Conservation (phyloP, 1,140 invertebrate species). For the Stratiolaelaps scimitus region DNA sequence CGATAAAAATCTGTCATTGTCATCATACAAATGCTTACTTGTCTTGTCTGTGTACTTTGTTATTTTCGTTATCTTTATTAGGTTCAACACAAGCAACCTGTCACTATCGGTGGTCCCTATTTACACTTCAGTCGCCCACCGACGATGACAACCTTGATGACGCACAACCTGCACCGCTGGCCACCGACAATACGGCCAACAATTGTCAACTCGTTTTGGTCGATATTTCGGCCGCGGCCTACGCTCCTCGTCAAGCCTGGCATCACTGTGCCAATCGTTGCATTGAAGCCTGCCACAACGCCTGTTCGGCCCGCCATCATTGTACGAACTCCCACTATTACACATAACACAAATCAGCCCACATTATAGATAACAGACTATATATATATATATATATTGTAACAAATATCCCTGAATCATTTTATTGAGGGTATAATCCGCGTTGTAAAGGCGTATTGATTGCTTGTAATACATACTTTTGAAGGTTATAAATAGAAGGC, state of each 20-base stretch:
- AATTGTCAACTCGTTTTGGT: slow-evolving; percentile 27
- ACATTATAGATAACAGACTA: too few relatives aligned
- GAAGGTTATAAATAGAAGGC: too few relatives aligned
- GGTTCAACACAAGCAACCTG: slow-evolving; percentile 16
- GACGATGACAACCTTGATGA: slow-evolving; percentile 27
- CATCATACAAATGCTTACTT: too few relatives aligned
- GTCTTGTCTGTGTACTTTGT: too few relatives aligned
- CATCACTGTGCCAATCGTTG: slow-evolving; percentile 2
- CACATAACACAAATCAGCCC: too few relatives aligned
- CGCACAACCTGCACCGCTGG: slow-evolving; percentile 12
- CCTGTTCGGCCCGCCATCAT: slow-evolving; percentile 6
- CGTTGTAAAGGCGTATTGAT: too few relatives aligned
- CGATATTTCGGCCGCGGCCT: slow-evolving; percentile 15
- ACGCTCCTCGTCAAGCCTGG: slow-evolving; percentile 17
- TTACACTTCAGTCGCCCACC: slow-evolving; percentile 16
- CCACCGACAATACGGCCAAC: slow-evolving; percentile 23
- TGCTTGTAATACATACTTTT: too few relatives aligned
- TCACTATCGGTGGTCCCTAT: neutral
- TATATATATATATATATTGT: too few relatives aligned
- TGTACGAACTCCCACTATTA: neutral
- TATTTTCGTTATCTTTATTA: neutral
- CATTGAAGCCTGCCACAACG: slow-evolving; percentile 4
- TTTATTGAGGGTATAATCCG: too few relatives aligned
- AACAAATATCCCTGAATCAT: too few relatives aligned
- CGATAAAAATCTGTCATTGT: too few relatives aligned